A percentile compares a stretch with the other conserved stretches of the same genome.
Conservation (phyloP, 2,888 invertebrate genomes). For the Cartodere bifasciata region DNA sequence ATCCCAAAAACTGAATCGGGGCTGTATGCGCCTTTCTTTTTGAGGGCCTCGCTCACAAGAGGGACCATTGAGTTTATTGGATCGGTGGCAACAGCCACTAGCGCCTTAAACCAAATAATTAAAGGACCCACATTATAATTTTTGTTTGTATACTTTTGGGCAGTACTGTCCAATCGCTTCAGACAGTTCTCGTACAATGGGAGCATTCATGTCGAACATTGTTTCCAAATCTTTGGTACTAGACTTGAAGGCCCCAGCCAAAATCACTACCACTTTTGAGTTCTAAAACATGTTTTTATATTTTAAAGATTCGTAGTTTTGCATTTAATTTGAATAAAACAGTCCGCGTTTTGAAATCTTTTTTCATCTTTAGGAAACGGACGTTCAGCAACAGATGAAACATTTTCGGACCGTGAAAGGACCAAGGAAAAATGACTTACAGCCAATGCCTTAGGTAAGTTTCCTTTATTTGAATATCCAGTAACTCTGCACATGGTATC, state of each 20-base stretch:
- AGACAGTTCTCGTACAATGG: conserved; percentile 24
- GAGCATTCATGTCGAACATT: conserved; percentile 27
- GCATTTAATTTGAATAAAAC: conserved; percentile 1
- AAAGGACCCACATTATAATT: conserved; percentile 10
- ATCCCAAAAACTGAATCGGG: conserved; percentile 58
- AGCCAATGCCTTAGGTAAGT: conserved; percentile 25
- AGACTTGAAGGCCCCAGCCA: conserved; percentile 21
- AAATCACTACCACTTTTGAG: conserved; percentile 27
- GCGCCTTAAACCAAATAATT: too few species aligned
- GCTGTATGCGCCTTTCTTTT: conserved; percentile 48
- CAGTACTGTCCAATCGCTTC: conserved; percentile 20
- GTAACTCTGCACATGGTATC: conserved; percentile 36
- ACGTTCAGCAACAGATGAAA: too few species aligned
- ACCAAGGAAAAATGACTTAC: conserved; percentile 17
- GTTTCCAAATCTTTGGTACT: conserved; percentile 18
- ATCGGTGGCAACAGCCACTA: conserved; percentile 35
- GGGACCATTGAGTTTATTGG: conserved; percentile 60
- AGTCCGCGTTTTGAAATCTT: too few species aligned
- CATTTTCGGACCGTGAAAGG: too few species aligned
- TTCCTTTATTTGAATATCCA: conserved; percentile 22
- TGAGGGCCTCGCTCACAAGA: conserved; percentile 52
- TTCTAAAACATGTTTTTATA: conserved; percentile 17
- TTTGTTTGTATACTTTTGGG: conserved; percentile 22
- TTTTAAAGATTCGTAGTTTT: conserved; percentile 3
- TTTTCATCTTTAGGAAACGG: too few species aligned